Evolutionary conservation across 2,113 vertebrate genomes (phyloP), one percentile per base, ranked within the genome.

Genomic region (Pseudonaja textilis): DNA sequence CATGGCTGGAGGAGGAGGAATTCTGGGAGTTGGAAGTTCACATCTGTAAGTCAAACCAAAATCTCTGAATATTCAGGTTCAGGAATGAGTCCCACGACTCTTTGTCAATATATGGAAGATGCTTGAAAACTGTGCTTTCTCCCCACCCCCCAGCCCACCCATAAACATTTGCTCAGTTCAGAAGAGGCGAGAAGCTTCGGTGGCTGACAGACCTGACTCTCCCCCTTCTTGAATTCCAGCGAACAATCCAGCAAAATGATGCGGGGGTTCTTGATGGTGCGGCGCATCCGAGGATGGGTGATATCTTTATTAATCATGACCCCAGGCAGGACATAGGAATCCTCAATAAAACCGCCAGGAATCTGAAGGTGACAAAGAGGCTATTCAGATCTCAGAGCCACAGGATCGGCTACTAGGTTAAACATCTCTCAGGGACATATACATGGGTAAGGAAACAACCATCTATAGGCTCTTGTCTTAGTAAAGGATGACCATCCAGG

Each of bases 251-350:
- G 96, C 22, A 99, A 98, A 88, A 99, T 93, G 0, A 99, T 99
- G 0, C 99, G 98, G 0, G 99, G 99, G 45, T 98, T 98, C 95
- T 98, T 98, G 94, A 99, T 99, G 0, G 97, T 95, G 5, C 99
- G 98, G 0, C 98, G 98, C 99, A 99, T 99, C 5, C 98, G 97
- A 0, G 99, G 97, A 87, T 99, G 99, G 0, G 99, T 99, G 29
- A 99, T 98, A 0, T 99, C 99, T 61, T 99, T 99, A 93, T 99
- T 99, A 47, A 99, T 96, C 99, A 99, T 99, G 92, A 99, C 98
- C 0, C 99, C 99, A 29, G 95, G 98, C 85, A 99, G 96, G 11
- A 99, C 99, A 0, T 97, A 98, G 0, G 99, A 99, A 45, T 99
- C 99, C 92, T 99, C 99, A 0, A 99, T 98, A 89, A 99, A 96